phyloP scores from a whole-genome alignment of 2,888 invertebrate species.

The Stratiomys singularior region DNA sequence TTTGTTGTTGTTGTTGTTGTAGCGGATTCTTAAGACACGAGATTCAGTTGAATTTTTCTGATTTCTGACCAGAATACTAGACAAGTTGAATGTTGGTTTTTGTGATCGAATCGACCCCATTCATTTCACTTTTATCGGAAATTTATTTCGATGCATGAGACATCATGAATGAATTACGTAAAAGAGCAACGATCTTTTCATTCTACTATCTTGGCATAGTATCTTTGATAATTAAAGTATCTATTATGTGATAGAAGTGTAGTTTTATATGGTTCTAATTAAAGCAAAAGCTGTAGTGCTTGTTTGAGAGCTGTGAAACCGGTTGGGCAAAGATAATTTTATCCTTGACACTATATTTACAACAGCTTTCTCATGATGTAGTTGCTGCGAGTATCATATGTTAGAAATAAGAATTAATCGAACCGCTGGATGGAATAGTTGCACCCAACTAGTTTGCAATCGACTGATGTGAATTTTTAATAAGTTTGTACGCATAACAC shows the following conservation, averaged over 20 bases:
- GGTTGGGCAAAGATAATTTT: background rate
- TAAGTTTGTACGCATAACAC: too few species aligned
- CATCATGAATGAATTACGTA: background rate
- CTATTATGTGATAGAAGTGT: too few species aligned
- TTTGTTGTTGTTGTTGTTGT: too few species aligned
- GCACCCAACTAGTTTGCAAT: too few species aligned
- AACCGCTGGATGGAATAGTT: too few species aligned
- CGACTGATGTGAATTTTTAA: too few species aligned
- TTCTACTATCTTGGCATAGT: background rate
- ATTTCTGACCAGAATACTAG: too few species aligned
- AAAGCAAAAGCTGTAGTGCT: background rate
- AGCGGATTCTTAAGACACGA: too few species aligned
- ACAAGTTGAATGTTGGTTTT: too few species aligned
- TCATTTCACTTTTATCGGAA: background rate
- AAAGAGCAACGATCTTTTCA: background rate
- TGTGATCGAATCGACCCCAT: background rate
- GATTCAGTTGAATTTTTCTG: too few species aligned
- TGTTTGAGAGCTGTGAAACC: slow-evolving; percentile 6
- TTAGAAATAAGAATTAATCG: too few species aligned
- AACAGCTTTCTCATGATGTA: slow-evolving; percentile 42
- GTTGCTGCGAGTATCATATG: too few species aligned
- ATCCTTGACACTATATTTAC: slow-evolving; percentile 45
- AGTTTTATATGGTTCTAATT: background rate
- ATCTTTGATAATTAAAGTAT: background rate
- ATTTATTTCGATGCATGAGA: background rate